A percentile compares a stretch with the other conserved stretches of the same genome.
phyloP scores from a whole-genome alignment of 2,888 invertebrate species.

The Caenorhabditis wallacei region DNA sequence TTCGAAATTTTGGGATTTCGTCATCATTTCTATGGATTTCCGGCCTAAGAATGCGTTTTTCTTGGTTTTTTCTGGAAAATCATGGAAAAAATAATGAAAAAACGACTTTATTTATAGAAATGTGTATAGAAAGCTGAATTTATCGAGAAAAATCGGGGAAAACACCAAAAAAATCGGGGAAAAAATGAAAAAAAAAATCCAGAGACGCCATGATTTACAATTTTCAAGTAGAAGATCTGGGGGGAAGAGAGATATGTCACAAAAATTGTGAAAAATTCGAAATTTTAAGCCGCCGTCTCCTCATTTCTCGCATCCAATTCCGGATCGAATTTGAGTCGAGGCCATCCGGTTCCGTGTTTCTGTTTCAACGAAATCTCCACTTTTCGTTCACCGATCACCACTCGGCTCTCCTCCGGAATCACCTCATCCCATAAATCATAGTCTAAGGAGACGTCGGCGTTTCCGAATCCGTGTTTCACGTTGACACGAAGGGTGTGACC shows the following conservation, averaged over 20 bases:
- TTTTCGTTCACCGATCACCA: conserved; percentile 79
- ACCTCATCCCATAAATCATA: conserved; percentile 81
- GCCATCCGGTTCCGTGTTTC: conserved; percentile 77
- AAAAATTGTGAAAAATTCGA: background rate
- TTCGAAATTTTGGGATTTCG: background rate
- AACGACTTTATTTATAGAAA: background rate
- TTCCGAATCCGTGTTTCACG: conserved; percentile 79
- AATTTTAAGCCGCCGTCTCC: conserved; percentile 10
- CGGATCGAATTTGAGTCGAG: conserved; percentile 76
- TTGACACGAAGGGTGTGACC: conserved; percentile 86
- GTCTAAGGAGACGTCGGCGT: conserved; percentile 64
- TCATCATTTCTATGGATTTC: background rate
- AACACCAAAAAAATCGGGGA: background rate
- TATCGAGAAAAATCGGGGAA: too few relatives aligned
- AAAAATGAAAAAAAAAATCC: background rate
- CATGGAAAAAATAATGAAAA: background rate
- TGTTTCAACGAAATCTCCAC: conserved; percentile 80
- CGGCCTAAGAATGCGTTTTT: too few relatives aligned
- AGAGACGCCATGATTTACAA: conserved; percentile 28
- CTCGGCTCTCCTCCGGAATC: conserved; percentile 74
- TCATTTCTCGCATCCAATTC: conserved; percentile 61
- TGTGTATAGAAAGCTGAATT: too few relatives aligned
- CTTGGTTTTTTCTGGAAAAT: background rate
- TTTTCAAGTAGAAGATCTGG: conserved; percentile 24
- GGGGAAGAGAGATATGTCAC: conserved; percentile 17